Evolutionary conservation across 2,888 invertebrate genomes (phyloP), one percentile per base, ranked within the genome.

Genomic region (Lepetodrilus schrolli): DNA sequence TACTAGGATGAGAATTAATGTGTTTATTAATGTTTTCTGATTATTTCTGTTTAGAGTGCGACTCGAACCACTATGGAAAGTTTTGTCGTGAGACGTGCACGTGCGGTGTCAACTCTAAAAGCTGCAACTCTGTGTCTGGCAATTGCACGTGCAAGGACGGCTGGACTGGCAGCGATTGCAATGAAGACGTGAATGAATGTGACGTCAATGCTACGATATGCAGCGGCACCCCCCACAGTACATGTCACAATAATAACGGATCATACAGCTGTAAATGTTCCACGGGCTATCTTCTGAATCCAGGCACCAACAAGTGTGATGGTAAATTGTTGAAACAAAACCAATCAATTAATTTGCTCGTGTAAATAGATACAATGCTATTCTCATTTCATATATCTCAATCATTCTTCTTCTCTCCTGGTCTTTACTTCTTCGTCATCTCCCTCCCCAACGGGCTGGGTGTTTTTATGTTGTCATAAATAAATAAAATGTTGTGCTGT

Each of bases 221-320:
- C 23, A n/a, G 21, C 17, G 20, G 13, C 23, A 8, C 20, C n/a
- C 8, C 48, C 1, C 17, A 51, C 23, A 50, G 65, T 1, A 73
- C 68, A 8, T 72, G 72, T 34, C 30, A 38, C 7, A 58, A 72
- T 17, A 43, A 30, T 10, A 23, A 17, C 5, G 72, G 72, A 8
- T 66, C 66, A 8, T 72, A 43, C 43, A 23, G 20, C 13, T 72
- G 72, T 30, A 43, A 7, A 13, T 72, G 72, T 43, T 43, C 10
- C 4, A 30, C 13, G 21, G 72, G 66, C 23, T 72, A 43, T 26
- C 13, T 7, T 4, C 37, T 51, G 13, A 36, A 17, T 13, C 17
- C 17, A 17, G 50, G 66, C 7, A 26, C 48, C 20, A 38, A 13
- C 21, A 13, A 10, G 13, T 58, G 58, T 23, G 26, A 13, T 37